Percentiles rank a stretch among this genome's conserved stretches.
Evolutionary conservation across 2,888 invertebrate genomes (phyloP).

Genomic region (Rhamnusium bicolor): DNA sequence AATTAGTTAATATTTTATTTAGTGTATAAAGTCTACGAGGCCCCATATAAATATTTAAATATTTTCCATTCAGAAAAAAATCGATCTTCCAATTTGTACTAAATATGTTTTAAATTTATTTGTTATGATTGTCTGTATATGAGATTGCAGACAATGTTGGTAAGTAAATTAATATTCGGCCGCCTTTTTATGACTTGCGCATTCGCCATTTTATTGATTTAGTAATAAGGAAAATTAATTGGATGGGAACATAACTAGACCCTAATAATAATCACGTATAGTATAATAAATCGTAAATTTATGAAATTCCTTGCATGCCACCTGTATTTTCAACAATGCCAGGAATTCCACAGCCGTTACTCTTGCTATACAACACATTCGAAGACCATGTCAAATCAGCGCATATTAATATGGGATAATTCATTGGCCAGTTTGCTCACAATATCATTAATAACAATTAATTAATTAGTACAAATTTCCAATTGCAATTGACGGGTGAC

Average conservation of each 20-base stretch:
- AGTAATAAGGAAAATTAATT: slow-evolving; percentile 27
- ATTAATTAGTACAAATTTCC: slow-evolving; percentile 36
- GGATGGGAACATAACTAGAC: neutral
- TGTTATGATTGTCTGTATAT: too few relatives aligned
- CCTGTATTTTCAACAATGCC: slow-evolving; percentile 37
- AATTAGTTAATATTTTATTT: too few relatives aligned
- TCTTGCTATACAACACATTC: slow-evolving; percentile 2
- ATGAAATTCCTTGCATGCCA: slow-evolving; percentile 39
- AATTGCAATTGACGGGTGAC: slow-evolving; percentile 37
- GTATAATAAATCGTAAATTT: slow-evolving; percentile 43
- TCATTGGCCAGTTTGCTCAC: slow-evolving; percentile 1
- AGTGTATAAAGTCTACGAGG: too few relatives aligned
- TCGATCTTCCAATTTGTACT: too few relatives aligned
- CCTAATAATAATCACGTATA: neutral
- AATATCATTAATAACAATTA: slow-evolving; percentile 30
- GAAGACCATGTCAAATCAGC: slow-evolving; percentile 3
- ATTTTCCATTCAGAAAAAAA: too few relatives aligned
- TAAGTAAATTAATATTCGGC: neutral
- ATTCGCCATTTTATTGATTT: slow-evolving; percentile 13
- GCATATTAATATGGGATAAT: slow-evolving; percentile 20
- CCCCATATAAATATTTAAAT: too few relatives aligned
- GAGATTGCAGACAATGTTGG: too few relatives aligned
- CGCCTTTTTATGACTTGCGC: slow-evolving; percentile 9
- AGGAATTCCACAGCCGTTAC: slow-evolving; percentile 27
- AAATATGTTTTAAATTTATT: too few relatives aligned